phyloP scores from a whole-genome alignment of 1,140 invertebrate species.

The Drosophila guanche region DNA sequence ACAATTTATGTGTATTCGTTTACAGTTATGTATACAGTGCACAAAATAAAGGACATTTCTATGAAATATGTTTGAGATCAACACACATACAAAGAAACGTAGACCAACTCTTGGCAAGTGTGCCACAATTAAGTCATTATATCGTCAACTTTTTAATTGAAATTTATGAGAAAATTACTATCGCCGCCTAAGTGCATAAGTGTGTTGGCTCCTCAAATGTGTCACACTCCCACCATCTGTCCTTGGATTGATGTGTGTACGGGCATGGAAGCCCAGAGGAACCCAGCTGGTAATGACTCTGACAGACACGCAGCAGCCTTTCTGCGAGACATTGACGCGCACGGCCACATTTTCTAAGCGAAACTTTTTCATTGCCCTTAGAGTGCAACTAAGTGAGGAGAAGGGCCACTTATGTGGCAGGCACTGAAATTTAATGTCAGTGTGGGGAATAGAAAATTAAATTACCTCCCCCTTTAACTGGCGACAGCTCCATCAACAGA shows the following conservation, averaged over 20 bases:
- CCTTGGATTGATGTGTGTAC: too few species aligned
- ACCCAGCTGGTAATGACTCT: slow-evolving; percentile 28
- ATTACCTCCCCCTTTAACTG: slow-evolving; percentile 13
- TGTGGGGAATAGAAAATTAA: slow-evolving; percentile 33
- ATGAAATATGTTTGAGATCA: too few species aligned
- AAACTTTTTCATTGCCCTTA: slow-evolving; percentile 55
- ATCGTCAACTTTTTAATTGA: slow-evolving; percentile 44
- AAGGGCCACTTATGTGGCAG: slow-evolving; percentile 39
- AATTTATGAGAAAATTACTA: slow-evolving; percentile 40
- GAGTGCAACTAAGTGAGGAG: slow-evolving; percentile 37
- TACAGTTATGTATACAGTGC: not conserved
- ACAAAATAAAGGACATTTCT: slow-evolving; percentile 17
- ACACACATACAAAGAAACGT: not conserved
- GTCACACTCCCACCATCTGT: slow-evolving; percentile 7
- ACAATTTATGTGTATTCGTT: not conserved
- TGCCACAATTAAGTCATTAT: slow-evolving; percentile 15
- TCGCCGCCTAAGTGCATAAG: slow-evolving; percentile 42
- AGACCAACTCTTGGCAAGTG: not conserved
- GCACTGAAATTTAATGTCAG: slow-evolving; percentile 36
- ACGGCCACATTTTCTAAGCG: slow-evolving; percentile 27
- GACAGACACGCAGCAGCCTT: slow-evolving; percentile 30
- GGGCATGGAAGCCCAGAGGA: not conserved
- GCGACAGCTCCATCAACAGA: not conserved
- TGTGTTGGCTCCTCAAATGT: slow-evolving; percentile 40
- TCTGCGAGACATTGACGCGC: slow-evolving; percentile 31